Evolutionary conservation across 2,113 vertebrate genomes (phyloP).

Genomic region (Crocuta crocuta): DNA sequence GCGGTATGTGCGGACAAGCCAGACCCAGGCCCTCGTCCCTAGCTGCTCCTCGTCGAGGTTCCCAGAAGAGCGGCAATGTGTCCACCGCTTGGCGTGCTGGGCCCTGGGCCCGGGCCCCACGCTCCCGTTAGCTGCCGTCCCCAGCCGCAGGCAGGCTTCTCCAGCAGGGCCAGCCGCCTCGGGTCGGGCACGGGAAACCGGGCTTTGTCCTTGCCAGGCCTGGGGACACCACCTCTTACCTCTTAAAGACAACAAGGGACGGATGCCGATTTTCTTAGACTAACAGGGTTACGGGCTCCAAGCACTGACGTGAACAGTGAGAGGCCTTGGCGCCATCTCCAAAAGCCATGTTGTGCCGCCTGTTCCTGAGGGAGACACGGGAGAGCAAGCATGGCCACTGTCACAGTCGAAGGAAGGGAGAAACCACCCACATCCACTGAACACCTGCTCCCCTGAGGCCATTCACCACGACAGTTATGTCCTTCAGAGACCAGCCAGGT

Average conservation of each 20-base stretch:
- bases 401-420: not conserved
- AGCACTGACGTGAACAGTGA: not conserved
- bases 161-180: not conserved
- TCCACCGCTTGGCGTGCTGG: accelerated
- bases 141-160: not conserved
- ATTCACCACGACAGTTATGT: accelerated
- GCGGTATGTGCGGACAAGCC: not conserved
- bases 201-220: not conserved
- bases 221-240: not conserved
- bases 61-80: accelerated
- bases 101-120: not conserved
- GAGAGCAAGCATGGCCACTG: no score
- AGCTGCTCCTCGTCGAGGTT: not conserved
- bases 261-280: not conserved
- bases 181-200: not conserved
- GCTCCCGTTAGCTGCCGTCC: no score
- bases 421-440: accelerated
- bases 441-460: no score
- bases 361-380: not conserved
- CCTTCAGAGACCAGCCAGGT: not conserved
- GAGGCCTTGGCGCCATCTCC: not conserved
- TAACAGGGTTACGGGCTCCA: not conserved
- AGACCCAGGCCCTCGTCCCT: no score
- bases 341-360: not conserved
- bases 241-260: not conserved